Conservation (phyloP, 1,140 invertebrate species). For the Hycleus cichorii region DNA sequence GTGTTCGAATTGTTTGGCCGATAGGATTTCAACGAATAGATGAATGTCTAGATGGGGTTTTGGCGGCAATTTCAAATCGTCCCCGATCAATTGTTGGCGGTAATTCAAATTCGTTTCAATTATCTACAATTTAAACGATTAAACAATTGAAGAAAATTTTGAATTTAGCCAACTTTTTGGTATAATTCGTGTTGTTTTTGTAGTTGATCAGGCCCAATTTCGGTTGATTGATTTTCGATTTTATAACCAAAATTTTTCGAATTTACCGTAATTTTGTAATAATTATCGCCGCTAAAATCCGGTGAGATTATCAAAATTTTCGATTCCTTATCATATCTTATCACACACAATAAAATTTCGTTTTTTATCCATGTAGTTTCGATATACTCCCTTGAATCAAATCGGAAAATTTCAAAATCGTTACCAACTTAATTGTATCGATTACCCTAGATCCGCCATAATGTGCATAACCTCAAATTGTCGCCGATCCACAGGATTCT, state of each 20-base stretch:
- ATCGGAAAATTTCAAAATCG: too few relatives aligned
- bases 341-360: slow-evolving; percentile 28
- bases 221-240: slow-evolving; percentile 23
- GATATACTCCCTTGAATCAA: slow-evolving; percentile 30
- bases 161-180: slow-evolving; percentile 7
- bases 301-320: slow-evolving; percentile 30
- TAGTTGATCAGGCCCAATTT: not conserved
- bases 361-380: slow-evolving; percentile 34
- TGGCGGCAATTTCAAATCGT: slow-evolving; percentile 26
- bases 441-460: slow-evolving; percentile 35
- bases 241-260: slow-evolving; percentile 15
- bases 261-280: slow-evolving; percentile 17
- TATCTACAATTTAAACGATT: slow-evolving; percentile 17
- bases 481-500: slow-evolving; percentile 3
- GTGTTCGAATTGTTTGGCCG: slow-evolving; percentile 31
- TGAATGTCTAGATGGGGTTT: slow-evolving; percentile 27
- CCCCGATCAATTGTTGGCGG: not conserved
- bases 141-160: not conserved
- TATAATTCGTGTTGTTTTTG: slow-evolving; percentile 16
- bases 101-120: not conserved
- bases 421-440: not conserved
- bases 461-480: slow-evolving; percentile 28
- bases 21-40: slow-evolving; percentile 33
- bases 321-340: slow-evolving; percentile 28
- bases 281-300: slow-evolving; percentile 31